Evolutionary conservation across 37 sponge, comb jelly and placozoan species (phyloP).

Genomic region (Ephydatia muelleri): DNA sequence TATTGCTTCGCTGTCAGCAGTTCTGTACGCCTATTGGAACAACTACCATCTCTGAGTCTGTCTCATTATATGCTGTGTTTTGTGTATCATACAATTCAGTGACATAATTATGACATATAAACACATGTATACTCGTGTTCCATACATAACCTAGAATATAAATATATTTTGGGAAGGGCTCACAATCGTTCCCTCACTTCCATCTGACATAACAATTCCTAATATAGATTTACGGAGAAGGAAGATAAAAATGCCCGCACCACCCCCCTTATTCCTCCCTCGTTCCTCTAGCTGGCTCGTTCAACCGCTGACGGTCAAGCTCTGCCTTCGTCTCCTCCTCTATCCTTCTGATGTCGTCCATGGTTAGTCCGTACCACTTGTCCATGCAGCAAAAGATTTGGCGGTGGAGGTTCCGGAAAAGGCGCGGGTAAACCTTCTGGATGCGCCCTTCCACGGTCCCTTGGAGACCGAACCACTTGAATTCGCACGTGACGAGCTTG

Average conservation of each 20-base stretch:
- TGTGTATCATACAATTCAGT: not conserved
- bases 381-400: conserved; percentile 46
- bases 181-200: not conserved
- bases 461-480: conserved; percentile 49
- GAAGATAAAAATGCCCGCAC: not conserved
- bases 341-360: conserved; percentile 43
- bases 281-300: not conserved
- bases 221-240: not conserved
- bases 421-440: conserved; percentile 15
- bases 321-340: conserved; percentile 39
- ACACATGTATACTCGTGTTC: not conserved
- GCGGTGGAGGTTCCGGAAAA: conserved; percentile 51
- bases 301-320: conserved; percentile 13
- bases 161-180: not conserved
- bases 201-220: not conserved
- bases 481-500: conserved; percentile 35
- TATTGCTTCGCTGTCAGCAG: not conserved
- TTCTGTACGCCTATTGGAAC: not conserved
- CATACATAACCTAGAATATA: not conserved
- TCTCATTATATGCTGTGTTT: not conserved
- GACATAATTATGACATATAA: too few relatives aligned
- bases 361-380: conserved; percentile 36
- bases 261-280: not conserved
- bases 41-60: not conserved
- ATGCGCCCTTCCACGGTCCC: conserved; percentile 27